These are phyloP conservation scores for Megaceryle torquata DNA, from an alignment of 2,113 vertebrate genomes.

Conservation along the genomic window DNA sequence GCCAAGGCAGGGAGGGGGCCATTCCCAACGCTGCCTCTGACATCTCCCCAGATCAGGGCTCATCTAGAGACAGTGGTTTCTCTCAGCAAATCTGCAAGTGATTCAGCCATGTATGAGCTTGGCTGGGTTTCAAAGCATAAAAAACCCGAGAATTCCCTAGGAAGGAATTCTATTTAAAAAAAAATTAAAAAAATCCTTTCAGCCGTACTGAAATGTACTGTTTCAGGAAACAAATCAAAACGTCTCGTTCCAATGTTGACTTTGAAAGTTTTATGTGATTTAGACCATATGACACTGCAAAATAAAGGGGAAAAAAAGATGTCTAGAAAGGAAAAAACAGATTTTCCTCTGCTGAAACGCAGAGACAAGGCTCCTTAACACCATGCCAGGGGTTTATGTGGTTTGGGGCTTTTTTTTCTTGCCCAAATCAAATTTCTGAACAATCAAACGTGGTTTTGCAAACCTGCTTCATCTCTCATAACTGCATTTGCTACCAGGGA, in stretches of 20 bases:
- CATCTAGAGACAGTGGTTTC: neutral
- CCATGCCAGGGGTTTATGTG: neutral
- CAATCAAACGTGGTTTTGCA: neutral
- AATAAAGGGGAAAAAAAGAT: conserved; percentile 37
- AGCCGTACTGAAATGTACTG: conserved; percentile 33
- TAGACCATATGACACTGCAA: conserved; percentile 54
- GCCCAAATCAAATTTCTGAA: conserved; percentile 5
- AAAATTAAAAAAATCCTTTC: neutral
- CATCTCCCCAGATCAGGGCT: neutral
- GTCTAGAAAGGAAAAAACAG: neutral
- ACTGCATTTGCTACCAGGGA: neutral
- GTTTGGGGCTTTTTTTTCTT: neutral
- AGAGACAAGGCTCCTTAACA: conserved; percentile 30
- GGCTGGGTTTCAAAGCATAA: conserved; percentile 39
- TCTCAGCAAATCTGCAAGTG: neutral
- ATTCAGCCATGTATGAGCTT: neutral
- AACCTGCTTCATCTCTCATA: neutral
- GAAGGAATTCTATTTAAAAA: conserved; percentile 10
- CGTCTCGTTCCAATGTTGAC: conserved; percentile 31
- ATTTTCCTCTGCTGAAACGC: neutral
- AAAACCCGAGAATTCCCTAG: conserved; percentile 29
- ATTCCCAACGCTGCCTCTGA: rapidly evolving
- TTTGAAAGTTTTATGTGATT: conserved; percentile 60
- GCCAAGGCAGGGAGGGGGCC: neutral
- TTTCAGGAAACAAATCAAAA: conserved; percentile 61